phyloP scores from a whole-genome alignment of 2,797 vertebrate species.

The Catamblyrhynchus diadema region DNA sequence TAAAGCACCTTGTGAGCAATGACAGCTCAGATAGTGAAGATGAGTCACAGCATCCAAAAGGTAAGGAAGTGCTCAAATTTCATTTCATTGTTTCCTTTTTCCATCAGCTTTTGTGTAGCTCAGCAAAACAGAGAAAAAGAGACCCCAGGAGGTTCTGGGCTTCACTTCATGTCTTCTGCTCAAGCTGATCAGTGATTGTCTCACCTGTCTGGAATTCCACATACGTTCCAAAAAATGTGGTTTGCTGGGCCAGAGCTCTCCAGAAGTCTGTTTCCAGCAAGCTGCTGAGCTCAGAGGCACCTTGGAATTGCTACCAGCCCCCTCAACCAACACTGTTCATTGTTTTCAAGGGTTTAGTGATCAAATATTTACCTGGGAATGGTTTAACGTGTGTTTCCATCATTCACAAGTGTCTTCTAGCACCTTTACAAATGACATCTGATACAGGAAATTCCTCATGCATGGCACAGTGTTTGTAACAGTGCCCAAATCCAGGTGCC shows the following conservation, averaged over 20 bases:
- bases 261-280: not conserved
- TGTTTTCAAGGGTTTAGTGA: not conserved
- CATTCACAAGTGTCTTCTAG: not conserved
- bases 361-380: not conserved
- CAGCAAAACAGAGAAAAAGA: not conserved
- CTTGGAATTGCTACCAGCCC: not conserved
- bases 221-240: not conserved
- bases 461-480: not conserved
- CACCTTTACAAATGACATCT: not conserved
- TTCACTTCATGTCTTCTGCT: not conserved
- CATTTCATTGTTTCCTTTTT: not conserved
- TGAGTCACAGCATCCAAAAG: conserved; percentile 83
- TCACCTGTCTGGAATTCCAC: not conserved
- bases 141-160: not conserved
- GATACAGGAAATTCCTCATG: not conserved
- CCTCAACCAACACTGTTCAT: not conserved
- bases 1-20: conserved; percentile 89
- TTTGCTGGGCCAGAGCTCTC: not conserved
- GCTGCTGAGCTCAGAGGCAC: not conserved
- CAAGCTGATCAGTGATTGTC: not conserved
- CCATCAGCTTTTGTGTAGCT: not conserved
- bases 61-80: conserved; percentile 69
- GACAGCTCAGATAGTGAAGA: conserved; percentile 91
- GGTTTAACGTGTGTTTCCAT: not conserved
- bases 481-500: not conserved